Conservation (phyloP, 2,888 invertebrate species). For the Pogonocherus hispidulus region DNA sequence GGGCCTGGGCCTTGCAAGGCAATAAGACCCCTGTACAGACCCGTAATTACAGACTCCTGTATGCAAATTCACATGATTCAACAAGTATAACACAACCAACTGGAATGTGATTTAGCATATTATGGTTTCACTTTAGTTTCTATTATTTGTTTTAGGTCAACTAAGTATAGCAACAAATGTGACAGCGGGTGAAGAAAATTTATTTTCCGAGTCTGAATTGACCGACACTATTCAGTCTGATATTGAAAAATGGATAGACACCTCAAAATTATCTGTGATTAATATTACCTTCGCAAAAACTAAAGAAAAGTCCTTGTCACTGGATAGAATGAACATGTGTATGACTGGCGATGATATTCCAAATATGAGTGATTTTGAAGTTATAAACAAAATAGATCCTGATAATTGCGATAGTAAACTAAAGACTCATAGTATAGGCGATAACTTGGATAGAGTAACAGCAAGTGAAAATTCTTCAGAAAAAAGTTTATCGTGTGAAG, state of each 20-base stretch:
- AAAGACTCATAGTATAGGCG: slow-evolving; percentile 56
- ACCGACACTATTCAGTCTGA: slow-evolving; percentile 63
- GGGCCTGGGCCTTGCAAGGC: too few relatives aligned
- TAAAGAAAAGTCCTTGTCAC: slow-evolving; percentile 52
- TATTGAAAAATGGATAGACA: slow-evolving; percentile 67
- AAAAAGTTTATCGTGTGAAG: slow-evolving; percentile 57
- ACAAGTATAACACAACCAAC: too few relatives aligned
- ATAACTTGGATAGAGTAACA: slow-evolving; percentile 58
- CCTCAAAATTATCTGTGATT: slow-evolving; percentile 64
- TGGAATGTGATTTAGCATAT: too few relatives aligned
- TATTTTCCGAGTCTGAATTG: slow-evolving; percentile 64
- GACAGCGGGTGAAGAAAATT: slow-evolving; percentile 62
- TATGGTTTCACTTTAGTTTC: not conserved
- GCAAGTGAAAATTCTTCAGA: slow-evolving; percentile 64
- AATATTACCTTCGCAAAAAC: slow-evolving; percentile 50
- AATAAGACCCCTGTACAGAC: too few relatives aligned
- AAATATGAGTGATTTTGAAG: slow-evolving; percentile 34
- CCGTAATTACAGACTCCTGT: too few relatives aligned
- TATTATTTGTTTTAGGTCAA: slow-evolving; percentile 63
- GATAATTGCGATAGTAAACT: slow-evolving; percentile 50
- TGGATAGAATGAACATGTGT: slow-evolving; percentile 44
- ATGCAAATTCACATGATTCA: too few relatives aligned
- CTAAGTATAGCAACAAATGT: slow-evolving; percentile 67
- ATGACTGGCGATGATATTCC: slow-evolving; percentile 23
- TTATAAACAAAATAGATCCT: slow-evolving; percentile 34